These are phyloP conservation scores for Sacculina carcini DNA, from an alignment of 2,888 invertebrate species.

Conservation along the genomic window DNA sequence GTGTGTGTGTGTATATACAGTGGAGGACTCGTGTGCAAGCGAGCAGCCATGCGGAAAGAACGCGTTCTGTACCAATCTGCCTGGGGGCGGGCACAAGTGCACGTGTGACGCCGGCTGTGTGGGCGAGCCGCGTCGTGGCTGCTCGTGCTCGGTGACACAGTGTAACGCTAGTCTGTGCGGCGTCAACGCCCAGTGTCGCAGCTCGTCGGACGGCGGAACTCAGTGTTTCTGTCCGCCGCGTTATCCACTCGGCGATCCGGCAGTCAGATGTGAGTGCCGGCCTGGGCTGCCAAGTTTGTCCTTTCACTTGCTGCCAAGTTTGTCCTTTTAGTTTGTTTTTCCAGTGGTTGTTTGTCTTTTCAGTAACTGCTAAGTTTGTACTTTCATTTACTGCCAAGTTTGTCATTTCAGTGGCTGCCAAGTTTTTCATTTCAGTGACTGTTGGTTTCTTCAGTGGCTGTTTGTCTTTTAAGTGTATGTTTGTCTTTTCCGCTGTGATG, in stretches of 20 bases:
- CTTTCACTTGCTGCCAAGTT: neutral
- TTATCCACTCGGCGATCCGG: constrained; percentile 57
- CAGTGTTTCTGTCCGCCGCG: constrained; percentile 56
- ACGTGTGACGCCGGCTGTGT: constrained; percentile 49
- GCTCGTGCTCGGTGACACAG: constrained; percentile 38
- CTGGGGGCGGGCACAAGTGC: constrained; percentile 39
- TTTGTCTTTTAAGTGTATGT: too few relatives aligned
- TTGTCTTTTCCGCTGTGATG: too few relatives aligned
- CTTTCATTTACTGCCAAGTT: too few relatives aligned
- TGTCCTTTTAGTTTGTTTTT: too few relatives aligned
- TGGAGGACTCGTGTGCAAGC: too few relatives aligned
- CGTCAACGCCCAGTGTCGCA: constrained; percentile 49
- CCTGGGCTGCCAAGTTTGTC: neutral
- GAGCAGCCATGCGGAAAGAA: constrained; percentile 66
- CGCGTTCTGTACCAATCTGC: constrained; percentile 48
- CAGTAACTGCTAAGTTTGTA: too few relatives aligned
- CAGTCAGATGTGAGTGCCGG: constrained; percentile 44
- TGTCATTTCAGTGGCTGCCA: too few relatives aligned
- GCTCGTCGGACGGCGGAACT: constrained; percentile 24
- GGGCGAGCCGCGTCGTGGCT: constrained; percentile 53
- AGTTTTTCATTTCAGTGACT: too few relatives aligned
- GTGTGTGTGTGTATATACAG: too few relatives aligned
- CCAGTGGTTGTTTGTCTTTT: too few relatives aligned
- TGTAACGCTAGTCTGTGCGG: constrained; percentile 57
- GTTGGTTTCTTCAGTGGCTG: too few relatives aligned